These are phyloP conservation scores for Procapra przewalskii DNA, from an alignment of 2,113 vertebrate species.

Conservation along the genomic window DNA sequence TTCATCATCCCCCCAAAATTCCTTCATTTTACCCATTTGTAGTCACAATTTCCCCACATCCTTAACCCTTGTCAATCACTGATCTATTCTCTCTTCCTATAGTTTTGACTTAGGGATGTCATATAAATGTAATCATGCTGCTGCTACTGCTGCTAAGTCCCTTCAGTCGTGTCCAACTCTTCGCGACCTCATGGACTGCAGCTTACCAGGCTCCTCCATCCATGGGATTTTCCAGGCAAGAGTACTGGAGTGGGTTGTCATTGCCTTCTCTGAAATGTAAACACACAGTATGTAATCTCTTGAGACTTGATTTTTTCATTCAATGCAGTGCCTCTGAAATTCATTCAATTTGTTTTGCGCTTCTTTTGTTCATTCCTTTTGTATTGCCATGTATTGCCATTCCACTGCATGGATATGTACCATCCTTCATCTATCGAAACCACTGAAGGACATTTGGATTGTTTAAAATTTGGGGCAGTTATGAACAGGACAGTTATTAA, in stretches of 20 bases:
- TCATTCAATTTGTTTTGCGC: not conserved
- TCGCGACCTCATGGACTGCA: fast-evolving
- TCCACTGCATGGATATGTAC: not conserved
- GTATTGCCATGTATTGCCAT: not conserved
- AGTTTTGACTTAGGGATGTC: not conserved
- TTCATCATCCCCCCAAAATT: not conserved
- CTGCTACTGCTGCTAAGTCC: too few relatives aligned
- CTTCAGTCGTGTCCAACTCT: too few relatives aligned
- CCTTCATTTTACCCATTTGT: not conserved
- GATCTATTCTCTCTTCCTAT: not conserved
- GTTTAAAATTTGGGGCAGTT: not conserved
- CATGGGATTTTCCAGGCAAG: too few relatives aligned
- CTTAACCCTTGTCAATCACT: not conserved
- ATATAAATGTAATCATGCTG: not conserved
- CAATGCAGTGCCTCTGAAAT: not conserved
- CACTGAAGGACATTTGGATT: not conserved
- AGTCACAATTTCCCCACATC: not conserved
- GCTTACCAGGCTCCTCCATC: too few relatives aligned
- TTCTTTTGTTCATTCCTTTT: not conserved
- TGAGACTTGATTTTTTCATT: not conserved
- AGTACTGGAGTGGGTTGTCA: too few relatives aligned
- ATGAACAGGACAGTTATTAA: not conserved
- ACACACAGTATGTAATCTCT: not conserved
- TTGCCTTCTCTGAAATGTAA: not conserved
- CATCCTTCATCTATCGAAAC: not conserved